Evolutionary conservation across 2,113 vertebrate species (phyloP), one percentile per base, ranked within the genome.

Genomic region (Castor canadensis): DNA sequence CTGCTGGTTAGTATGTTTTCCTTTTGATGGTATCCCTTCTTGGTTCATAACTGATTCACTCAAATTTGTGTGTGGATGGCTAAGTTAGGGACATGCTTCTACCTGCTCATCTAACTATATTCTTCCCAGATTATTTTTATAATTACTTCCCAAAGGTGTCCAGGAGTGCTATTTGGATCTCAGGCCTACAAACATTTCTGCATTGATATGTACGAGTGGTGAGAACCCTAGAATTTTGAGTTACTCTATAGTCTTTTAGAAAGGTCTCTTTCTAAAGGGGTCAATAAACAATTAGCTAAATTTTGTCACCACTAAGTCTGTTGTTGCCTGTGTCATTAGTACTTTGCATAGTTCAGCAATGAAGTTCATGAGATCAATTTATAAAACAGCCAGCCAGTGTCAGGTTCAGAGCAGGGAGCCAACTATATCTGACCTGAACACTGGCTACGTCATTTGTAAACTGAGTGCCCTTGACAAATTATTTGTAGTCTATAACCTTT

Each of bases 351-450:
- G 76, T 92, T 97, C 76, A 89, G 77, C 32, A 62, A 95, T 77
- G 71, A 96, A 91, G 79, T 75, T 91, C 56, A 60, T 91, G 91
- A 95, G 95, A 96, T 96, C 88, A 77, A 82, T 97, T 98, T 87
- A 26, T 82, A 93, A 95, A 95, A 96, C 76, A 92, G 80, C 62
- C 35, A 90, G 40, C 73, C 26, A 69, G 47, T 96, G 76, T 91
- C 89, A 87, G 89, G 89, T 80, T 88, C 40, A 64, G 81, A 38
- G 38, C 52, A 56, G 32, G 13, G 49, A 93, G 40, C 66, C 66
- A 73, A 47, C 30, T 35, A 6, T 22, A 62, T 81, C n/a, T 85
- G 76, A 62, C 49, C 45, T 10, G 30, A 80, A 84, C 73, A 45
- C 6, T 28, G 6, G 43, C 76, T 62, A 13, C 72, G 62, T 60